phyloP scores from a whole-genome alignment of 2,888 invertebrate genomes.

The Dusona sp. region DNA sequence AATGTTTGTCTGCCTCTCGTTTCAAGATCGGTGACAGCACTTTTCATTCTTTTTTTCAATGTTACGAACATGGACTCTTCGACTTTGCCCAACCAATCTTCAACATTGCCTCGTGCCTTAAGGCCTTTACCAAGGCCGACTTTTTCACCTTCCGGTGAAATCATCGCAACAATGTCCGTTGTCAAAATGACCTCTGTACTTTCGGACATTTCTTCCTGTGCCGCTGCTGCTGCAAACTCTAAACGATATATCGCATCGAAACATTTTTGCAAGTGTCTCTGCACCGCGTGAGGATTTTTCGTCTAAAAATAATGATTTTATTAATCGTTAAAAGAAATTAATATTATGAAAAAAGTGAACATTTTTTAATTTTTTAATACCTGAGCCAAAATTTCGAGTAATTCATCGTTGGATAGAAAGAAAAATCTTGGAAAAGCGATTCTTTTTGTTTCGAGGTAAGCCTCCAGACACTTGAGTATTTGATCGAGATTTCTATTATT shows the following conservation, averaged over 20 bases:
- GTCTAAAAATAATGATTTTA: conserved; percentile 85
- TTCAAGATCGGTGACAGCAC: conserved; percentile 89
- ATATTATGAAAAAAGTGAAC: no score
- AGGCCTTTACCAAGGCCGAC: conserved; percentile 92
- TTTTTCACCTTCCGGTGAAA: conserved; percentile 95
- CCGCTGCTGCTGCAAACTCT: conserved; percentile 90
- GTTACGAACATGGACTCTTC: conserved; percentile 95
- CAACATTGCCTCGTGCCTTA: conserved; percentile 95
- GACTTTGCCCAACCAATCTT: conserved; percentile 96
- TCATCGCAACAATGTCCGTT: conserved; percentile 94
- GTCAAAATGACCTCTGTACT: conserved; percentile 86
- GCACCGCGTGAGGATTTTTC: conserved; percentile 94
- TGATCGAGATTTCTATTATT: conserved; percentile 93
- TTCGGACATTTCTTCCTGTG: conserved; percentile 86
- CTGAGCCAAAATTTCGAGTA: conserved; percentile 95
- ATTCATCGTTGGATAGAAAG: conserved; percentile 95
- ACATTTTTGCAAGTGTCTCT: conserved; percentile 95
- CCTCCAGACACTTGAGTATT: conserved; percentile 95
- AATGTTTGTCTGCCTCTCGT: conserved; percentile 89
- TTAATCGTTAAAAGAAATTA: no score
- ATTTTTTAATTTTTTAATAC: conserved; percentile 80
- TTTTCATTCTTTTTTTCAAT: conserved; percentile 91
- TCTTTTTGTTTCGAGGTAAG: conserved; percentile 94
- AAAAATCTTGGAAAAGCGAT: conserved; percentile 96
- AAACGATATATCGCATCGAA: conserved; percentile 93